phyloP scores from a whole-genome alignment of 1,140 invertebrate genomes.

The Drosophila punjabiensis region DNA sequence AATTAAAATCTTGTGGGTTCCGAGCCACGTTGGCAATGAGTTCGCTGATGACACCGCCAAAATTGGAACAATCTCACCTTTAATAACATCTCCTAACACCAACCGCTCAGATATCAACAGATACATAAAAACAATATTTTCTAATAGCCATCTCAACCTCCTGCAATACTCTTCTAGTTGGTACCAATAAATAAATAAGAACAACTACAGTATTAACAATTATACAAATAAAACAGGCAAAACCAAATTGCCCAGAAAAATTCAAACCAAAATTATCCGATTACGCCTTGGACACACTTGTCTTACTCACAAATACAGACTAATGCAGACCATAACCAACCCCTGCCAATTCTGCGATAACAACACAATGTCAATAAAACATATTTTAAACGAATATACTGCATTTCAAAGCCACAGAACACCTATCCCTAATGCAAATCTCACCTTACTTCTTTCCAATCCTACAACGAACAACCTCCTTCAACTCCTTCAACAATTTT shows the following conservation, averaged over 20 bases:
- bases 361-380: background rate
- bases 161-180: background rate
- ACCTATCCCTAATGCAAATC: background rate
- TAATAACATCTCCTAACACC: background rate
- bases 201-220: background rate
- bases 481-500: background rate
- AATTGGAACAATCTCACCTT: background rate
- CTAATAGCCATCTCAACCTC: too few species aligned
- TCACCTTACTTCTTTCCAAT: background rate
- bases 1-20: conserved; percentile 1
- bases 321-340: background rate
- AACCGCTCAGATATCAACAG: background rate
- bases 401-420: background rate
- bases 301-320: background rate
- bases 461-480: background rate
- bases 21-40: background rate
- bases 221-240: background rate
- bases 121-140: too few species aligned
- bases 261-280: too few species aligned
- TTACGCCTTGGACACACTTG: background rate
- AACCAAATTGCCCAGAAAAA: too few species aligned
- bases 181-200: background rate
- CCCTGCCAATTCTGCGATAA: background rate
- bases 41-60: background rate
- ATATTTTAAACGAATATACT: background rate